phyloP scores from a whole-genome alignment of 2,888 invertebrate species.

The Plagodis dolabraria region DNA sequence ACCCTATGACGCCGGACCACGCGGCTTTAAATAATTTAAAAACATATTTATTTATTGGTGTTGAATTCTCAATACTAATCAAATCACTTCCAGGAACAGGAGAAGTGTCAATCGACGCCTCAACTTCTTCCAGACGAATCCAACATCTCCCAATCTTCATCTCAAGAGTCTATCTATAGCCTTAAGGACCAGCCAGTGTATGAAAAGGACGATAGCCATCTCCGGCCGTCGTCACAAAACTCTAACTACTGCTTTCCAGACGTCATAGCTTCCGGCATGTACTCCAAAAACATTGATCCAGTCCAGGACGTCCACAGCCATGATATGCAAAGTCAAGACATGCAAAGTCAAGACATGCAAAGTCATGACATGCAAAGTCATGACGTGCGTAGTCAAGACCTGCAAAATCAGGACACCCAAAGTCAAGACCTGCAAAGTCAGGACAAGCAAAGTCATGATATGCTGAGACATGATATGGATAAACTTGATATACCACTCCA shows the following conservation, averaged over 20 bases:
- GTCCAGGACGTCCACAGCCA: background rate
- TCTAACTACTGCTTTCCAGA: conserved; percentile 74
- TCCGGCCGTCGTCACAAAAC: conserved; percentile 70
- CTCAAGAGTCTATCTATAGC: conserved; percentile 63
- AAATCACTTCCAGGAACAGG: conserved; percentile 32
- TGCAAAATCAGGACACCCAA: background rate
- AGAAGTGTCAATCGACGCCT: conserved; percentile 30
- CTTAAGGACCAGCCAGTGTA: conserved; percentile 41
- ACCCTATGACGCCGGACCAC: no score
- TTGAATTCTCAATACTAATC: background rate
- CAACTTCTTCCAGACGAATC: conserved; percentile 50
- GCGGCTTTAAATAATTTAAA: background rate
- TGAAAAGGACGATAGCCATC: conserved; percentile 71
- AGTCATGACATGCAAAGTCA: background rate
- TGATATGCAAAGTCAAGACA: background rate
- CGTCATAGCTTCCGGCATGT: conserved; percentile 49
- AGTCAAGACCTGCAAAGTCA: background rate
- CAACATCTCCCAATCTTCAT: conserved; percentile 61
- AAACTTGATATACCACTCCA: conserved; percentile 4
- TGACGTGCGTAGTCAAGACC: background rate
- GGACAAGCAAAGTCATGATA: background rate
- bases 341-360: background rate
- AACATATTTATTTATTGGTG: background rate
- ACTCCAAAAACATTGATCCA: conserved; percentile 12
- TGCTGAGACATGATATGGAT: background rate